A percentile compares a stretch with the other conserved stretches of the same genome.
phyloP scores from a whole-genome alignment of 1,140 invertebrate species.

The Drosophila tsacasi region DNA sequence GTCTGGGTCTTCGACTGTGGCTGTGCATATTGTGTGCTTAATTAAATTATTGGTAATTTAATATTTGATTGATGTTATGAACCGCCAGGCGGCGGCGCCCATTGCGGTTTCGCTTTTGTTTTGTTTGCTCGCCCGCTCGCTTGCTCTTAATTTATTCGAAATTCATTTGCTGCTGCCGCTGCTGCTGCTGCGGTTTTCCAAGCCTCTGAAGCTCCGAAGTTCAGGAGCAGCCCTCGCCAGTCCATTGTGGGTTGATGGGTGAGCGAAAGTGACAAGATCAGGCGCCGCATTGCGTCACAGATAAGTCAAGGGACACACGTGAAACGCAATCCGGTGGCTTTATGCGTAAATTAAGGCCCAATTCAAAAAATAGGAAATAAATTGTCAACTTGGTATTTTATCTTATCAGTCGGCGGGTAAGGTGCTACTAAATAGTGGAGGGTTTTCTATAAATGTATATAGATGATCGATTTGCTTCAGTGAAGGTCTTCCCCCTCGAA shows the following conservation, averaged over 20 bases:
- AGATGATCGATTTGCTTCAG: constrained; percentile 62
- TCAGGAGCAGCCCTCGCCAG: constrained; percentile 57
- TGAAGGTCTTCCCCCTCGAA: constrained; percentile 56
- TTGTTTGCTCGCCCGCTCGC: constrained; percentile 31
- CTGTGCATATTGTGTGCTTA: constrained; percentile 79
- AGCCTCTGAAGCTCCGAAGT: constrained; percentile 57
- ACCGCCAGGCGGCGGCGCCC: constrained; percentile 54
- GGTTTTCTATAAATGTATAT: neutral
- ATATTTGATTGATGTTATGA: constrained; percentile 83
- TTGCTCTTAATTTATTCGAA: constrained; percentile 51
- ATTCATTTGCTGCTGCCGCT: constrained; percentile 39
- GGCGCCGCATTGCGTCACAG: constrained; percentile 40
- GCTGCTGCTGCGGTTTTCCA: constrained; percentile 57
- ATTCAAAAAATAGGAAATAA: constrained; percentile 25
- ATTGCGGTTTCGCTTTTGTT: constrained; percentile 64
- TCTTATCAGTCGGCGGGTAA: constrained; percentile 52
- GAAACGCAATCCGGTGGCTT: constrained; percentile 1
- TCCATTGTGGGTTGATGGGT: constrained; percentile 64
- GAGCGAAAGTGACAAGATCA: constrained; percentile 63
- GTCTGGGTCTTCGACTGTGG: constrained; percentile 26
- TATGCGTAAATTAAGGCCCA: constrained; percentile 41
- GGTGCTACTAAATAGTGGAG: constrained; percentile 24
- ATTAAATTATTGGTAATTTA: constrained; percentile 85
- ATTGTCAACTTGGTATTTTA: constrained; percentile 70
- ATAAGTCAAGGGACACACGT: constrained; percentile 22